A percentile compares a stretch with the other conserved stretches of the same genome.
Conservation (phyloP, 2,797 vertebrate genomes). For the Sphenodon punctatus region DNA sequence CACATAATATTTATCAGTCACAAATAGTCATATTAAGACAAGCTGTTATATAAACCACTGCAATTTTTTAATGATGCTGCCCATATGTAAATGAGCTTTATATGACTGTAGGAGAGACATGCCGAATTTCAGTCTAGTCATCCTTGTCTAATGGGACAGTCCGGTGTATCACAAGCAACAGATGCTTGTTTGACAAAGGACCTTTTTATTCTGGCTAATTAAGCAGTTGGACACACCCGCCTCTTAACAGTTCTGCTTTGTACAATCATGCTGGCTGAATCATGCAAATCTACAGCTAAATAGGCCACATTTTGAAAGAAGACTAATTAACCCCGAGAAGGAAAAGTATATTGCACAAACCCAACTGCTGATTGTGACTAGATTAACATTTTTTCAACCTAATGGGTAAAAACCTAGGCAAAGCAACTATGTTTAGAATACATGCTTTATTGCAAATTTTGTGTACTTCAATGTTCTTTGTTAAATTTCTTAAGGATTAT, state of each 20-base stretch:
- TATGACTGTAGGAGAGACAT: constrained; percentile 54
- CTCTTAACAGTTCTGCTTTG: constrained; percentile 73
- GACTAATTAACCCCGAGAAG: constrained; percentile 73
- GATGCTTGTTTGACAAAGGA: constrained; percentile 76
- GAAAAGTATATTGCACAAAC: constrained; percentile 63
- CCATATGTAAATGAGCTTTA: constrained; percentile 52
- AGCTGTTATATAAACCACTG: constrained; percentile 59
- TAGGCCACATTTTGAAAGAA: constrained; percentile 71
- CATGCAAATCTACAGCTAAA: constrained; percentile 70
- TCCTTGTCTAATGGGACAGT: constrained; percentile 70
- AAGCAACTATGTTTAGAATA: constrained; percentile 63
- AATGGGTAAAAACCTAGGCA: constrained; percentile 58
- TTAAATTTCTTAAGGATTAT: constrained; percentile 55
- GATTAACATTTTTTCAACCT: constrained; percentile 68
- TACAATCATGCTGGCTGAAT: constrained; percentile 58
- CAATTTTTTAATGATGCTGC: constrained; percentile 41
- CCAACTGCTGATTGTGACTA: constrained; percentile 69
- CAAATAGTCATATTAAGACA: constrained; percentile 55
- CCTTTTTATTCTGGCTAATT: constrained; percentile 79
- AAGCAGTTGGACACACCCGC: constrained; percentile 73
- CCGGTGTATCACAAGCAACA: constrained; percentile 78
- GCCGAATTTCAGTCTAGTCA: constrained; percentile 66
- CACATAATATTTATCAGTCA: constrained; percentile 61
- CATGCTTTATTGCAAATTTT: constrained; percentile 51
- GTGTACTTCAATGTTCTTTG: constrained; percentile 33